Base-by-base conservation (phyloP, 2,113 vertebrate genomes). In the Beaufortia kweichowensis region DNA sequence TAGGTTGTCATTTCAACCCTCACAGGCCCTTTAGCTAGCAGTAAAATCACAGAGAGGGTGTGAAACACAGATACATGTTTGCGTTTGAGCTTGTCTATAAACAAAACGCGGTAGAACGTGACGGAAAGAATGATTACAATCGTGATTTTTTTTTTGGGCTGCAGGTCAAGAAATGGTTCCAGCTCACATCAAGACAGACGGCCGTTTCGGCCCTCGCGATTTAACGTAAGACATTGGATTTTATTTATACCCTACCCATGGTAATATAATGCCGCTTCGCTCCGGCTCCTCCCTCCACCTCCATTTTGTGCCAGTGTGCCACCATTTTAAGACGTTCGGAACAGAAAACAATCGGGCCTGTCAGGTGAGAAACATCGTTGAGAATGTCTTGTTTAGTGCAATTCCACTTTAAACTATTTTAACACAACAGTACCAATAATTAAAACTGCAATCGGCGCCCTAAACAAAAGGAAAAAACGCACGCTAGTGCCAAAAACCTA, bases 1-100 rank as follows among this genome's bases (percentile, higher is more conserved):
- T 91, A 88, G 90, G 89, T 92, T 93, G 91, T 95, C 84, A 93
- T 92, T 92, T 92, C 92, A 91, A 90, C 90, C 91, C 91, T 90
- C 89, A 92, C 94, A 95, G 91, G 84, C 92, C 89, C 91, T 90
- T 90, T 89, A 89, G 90, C 90, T 92, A 91, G 90, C 90, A 92
- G 92, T 91, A 90, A 91, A 91, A 91, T 92, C 91, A 91, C 88
- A 90, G 50, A 35, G 55, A 64, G 89, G 89, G 62, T 2, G 50
- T 29, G 60, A 43, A 53, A 90, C 89, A 91, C 90, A 28, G 21
- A 9, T 9, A 19, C 5, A 43, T 17, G n/a, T 8, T 67, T 66
- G 57, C 61, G 28, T 14, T 5, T 39, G 28, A 53, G 43, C 31
- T 23, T 0, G 23, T 50, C 55, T 17, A 50, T 17, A 59, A 53